Conservation (phyloP, 2,113 vertebrate species). For the Crotalus helleri region DNA sequence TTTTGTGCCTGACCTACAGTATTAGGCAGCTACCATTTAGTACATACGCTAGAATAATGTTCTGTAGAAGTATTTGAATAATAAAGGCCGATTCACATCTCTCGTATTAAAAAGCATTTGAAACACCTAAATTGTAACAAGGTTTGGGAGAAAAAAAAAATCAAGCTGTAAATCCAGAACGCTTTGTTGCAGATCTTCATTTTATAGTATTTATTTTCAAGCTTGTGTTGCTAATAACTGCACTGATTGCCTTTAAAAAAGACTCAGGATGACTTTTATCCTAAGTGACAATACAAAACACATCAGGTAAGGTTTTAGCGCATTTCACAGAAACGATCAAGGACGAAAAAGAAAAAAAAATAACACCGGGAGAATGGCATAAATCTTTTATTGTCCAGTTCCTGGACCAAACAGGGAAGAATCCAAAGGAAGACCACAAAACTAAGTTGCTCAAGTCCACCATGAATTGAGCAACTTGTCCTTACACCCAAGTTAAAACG, state of each 20-base stretch:
- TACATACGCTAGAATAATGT: background rate
- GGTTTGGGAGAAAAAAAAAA: background rate
- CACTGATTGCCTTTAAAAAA: background rate
- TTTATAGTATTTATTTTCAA: background rate
- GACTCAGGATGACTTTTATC: background rate
- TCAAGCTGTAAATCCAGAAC: background rate
- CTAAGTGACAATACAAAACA: background rate
- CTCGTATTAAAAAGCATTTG: background rate
- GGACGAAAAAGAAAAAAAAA: background rate
- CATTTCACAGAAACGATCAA: background rate
- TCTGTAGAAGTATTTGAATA: background rate
- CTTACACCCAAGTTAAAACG: background rate
- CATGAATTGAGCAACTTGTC: background rate
- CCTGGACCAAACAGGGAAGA: background rate
- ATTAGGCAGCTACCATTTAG: background rate
- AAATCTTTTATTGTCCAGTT: background rate
- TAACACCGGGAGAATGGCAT: background rate
- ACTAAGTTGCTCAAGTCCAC: background rate
- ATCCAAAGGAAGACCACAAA: background rate
- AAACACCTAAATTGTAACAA: background rate
- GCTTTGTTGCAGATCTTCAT: background rate
- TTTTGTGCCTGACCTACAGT: background rate
- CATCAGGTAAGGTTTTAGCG: background rate
- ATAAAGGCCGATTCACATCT: background rate
- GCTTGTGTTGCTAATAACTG: background rate